Conservation (phyloP, 2,888 invertebrate species). For the Philopedon plagiatum region DNA sequence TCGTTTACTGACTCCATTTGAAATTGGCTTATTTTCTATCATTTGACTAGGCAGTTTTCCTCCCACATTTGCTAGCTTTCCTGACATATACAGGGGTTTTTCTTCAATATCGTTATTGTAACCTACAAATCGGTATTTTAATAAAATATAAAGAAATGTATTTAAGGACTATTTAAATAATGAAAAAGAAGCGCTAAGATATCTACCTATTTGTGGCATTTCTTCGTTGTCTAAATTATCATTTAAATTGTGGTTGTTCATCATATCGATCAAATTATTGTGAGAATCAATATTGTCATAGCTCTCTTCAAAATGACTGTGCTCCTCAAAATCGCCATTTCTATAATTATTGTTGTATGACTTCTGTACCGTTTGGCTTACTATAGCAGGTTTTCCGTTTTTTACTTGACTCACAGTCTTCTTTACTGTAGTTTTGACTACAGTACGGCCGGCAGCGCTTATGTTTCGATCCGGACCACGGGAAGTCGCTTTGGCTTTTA, state of each 20-base stretch:
- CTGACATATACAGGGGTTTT: slow-evolving; percentile 53
- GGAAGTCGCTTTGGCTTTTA: slow-evolving; percentile 69
- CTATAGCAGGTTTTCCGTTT: slow-evolving; percentile 66
- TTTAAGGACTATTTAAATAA: too few relatives aligned
- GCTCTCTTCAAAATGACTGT: slow-evolving; percentile 55
- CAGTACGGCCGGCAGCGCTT: slow-evolving; percentile 59
- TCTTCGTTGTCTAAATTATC: slow-evolving; percentile 69
- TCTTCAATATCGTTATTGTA: slow-evolving; percentile 36
- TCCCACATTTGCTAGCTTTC: slow-evolving; percentile 67
- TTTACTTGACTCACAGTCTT: slow-evolving; percentile 66
- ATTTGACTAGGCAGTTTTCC: slow-evolving; percentile 67
- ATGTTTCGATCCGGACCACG: slow-evolving; percentile 64
- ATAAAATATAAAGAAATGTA: slow-evolving; percentile 2
- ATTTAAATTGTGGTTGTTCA: slow-evolving; percentile 67
- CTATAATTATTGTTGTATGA: slow-evolving; percentile 64
- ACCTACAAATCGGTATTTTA: slow-evolving; percentile 6
- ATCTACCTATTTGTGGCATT: slow-evolving; percentile 61
- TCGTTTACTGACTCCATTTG: slow-evolving; percentile 22
- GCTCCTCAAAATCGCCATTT: slow-evolving; percentile 63
- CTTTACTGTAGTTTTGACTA: slow-evolving; percentile 65
- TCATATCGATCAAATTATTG: slow-evolving; percentile 64
- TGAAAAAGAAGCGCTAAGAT: too few relatives aligned
- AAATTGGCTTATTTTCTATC: slow-evolving; percentile 12
- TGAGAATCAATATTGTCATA: slow-evolving; percentile 49
- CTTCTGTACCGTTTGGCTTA: slow-evolving; percentile 64